phyloP scores from a whole-genome alignment of 2,888 invertebrate genomes.

The Cephus sareptanus region DNA sequence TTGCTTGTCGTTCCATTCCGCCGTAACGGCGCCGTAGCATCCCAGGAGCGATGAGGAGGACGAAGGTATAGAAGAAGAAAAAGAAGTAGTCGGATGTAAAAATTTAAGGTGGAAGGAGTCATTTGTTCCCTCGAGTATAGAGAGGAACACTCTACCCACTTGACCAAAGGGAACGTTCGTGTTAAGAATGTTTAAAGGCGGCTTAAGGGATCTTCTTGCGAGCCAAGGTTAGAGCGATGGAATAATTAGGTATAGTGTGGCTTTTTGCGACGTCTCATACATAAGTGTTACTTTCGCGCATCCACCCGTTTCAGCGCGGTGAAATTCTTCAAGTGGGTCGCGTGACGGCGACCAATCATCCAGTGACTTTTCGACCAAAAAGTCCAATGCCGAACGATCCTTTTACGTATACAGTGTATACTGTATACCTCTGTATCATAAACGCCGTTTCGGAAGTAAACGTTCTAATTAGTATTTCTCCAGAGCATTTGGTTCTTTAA shows the following conservation, averaged over 20 bases:
- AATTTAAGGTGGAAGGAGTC: background rate
- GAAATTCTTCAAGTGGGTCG: slow-evolving; percentile 30
- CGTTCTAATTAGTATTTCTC: slow-evolving; percentile 41
- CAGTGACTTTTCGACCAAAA: slow-evolving; percentile 41
- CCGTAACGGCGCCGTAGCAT: background rate
- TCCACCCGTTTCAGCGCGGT: background rate
- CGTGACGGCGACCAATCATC: slow-evolving; percentile 59
- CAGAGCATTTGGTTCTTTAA: slow-evolving; percentile 14
- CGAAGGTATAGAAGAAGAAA: background rate
- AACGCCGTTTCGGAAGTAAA: slow-evolving; percentile 45
- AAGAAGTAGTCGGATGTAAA: background rate
- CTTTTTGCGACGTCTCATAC: background rate
- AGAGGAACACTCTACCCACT: background rate
- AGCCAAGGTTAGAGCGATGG: background rate
- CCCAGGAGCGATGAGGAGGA: background rate
- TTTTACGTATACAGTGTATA: background rate
- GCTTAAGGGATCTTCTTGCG: background rate
- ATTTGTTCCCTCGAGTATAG: background rate
- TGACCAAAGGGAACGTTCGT: background rate
- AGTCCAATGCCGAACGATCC: slow-evolving; percentile 8
- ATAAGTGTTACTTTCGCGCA: background rate
- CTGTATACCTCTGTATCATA: slow-evolving; percentile 13
- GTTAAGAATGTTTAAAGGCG: background rate
- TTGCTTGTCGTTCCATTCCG: background rate
- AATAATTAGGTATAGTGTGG: background rate